Evolutionary conservation across 2,113 vertebrate genomes (phyloP).

Genomic region (Motacilla tschutschensis): DNA sequence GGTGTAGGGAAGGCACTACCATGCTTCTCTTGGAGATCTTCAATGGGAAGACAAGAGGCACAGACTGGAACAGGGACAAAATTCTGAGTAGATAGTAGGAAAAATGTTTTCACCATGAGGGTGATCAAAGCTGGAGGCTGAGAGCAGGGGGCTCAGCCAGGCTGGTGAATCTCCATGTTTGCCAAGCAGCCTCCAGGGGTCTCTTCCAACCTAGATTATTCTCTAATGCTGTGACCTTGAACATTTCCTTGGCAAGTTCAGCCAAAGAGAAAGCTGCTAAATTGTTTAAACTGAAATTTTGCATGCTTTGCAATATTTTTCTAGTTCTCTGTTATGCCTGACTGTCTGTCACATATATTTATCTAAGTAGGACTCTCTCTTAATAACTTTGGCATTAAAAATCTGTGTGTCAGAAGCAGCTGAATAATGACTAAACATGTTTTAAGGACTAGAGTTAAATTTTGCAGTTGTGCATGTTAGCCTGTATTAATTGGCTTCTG

Average conservation of each 20-base stretch:
- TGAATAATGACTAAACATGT: background rate
- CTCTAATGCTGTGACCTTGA: background rate
- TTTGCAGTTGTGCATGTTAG: background rate
- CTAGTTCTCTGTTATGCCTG: background rate
- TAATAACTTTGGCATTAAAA: background rate
- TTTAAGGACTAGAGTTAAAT: background rate
- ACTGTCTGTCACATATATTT: background rate
- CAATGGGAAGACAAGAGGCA: background rate
- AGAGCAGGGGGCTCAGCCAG: background rate
- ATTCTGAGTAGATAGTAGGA: background rate
- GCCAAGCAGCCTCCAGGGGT: background rate
- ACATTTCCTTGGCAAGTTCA: background rate
- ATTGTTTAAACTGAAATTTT: background rate
- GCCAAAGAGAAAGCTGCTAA: background rate
- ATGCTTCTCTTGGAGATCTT: background rate
- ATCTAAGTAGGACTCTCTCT: background rate
- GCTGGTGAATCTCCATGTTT: background rate
- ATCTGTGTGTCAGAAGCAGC: background rate
- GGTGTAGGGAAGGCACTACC: background rate
- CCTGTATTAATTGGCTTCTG: background rate
- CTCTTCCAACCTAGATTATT: background rate
- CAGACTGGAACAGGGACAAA: background rate
- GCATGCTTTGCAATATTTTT: background rate
- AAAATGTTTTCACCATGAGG: background rate
- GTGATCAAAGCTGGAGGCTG: background rate